These are phyloP conservation scores for Macroteleia sp. DNA, from an alignment of 2,888 invertebrate genomes.

Conservation along the genomic window DNA sequence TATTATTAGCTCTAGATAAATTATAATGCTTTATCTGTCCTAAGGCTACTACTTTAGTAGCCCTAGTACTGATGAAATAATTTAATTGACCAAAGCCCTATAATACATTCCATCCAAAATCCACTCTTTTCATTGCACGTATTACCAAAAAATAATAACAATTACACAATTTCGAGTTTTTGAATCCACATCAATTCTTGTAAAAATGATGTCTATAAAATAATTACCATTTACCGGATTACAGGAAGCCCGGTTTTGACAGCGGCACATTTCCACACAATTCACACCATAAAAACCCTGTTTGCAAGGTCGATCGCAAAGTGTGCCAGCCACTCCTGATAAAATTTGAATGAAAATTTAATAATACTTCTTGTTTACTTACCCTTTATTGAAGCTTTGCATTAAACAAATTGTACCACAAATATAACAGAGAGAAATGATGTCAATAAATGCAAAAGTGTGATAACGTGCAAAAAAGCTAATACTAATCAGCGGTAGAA, in stretches of 20 bases:
- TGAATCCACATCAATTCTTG: conserved; percentile 4
- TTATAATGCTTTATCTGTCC: too few relatives aligned
- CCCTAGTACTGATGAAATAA: too few relatives aligned
- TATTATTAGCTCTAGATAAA: too few relatives aligned
- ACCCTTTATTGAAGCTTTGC: conserved; percentile 12
- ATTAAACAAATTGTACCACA: neutral
- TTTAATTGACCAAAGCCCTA: too few relatives aligned
- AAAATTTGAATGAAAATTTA: conserved; percentile 24
- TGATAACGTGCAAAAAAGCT: neutral
- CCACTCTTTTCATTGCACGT: too few relatives aligned
- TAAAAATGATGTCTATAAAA: neutral
- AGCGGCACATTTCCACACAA: conserved; percentile 87
- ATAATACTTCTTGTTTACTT: conserved; percentile 15
- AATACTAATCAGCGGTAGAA: neutral
- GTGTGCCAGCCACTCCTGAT: conserved; percentile 29
- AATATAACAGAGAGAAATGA: conserved; percentile 4
- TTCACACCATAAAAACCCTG: conserved; percentile 43
- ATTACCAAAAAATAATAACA: too few relatives aligned
- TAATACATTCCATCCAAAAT: too few relatives aligned
- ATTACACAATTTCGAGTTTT: too few relatives aligned
- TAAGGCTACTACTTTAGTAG: too few relatives aligned
- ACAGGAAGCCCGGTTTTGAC: conserved; percentile 92
- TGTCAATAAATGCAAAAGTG: neutral
- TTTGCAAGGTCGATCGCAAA: conserved; percentile 52
- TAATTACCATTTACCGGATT: conserved; percentile 91